phyloP scores from a whole-genome alignment of 2,888 invertebrate species.

The Erebia aethiops region DNA sequence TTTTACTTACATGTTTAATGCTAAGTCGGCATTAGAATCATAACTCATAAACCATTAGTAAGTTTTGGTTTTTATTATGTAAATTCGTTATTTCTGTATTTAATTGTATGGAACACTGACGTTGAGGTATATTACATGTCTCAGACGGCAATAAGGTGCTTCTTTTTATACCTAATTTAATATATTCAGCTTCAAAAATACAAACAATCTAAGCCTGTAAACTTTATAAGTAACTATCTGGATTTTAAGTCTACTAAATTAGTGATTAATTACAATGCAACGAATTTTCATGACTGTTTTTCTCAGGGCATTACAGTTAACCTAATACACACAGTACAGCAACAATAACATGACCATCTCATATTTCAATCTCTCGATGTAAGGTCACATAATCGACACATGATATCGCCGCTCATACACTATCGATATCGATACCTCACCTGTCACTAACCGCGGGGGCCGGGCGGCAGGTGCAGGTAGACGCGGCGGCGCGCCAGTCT shows the following conservation, averaged over 20 bases:
- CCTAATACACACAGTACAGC: conserved; percentile 2
- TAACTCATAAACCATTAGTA: too few relatives aligned
- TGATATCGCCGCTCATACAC: conserved; percentile 28
- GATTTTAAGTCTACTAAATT: neutral
- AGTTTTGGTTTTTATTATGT: too few relatives aligned
- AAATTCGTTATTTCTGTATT: too few relatives aligned
- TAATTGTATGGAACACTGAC: too few relatives aligned
- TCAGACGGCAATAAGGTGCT: too few relatives aligned
- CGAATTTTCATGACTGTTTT: neutral
- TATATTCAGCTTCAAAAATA: neutral
- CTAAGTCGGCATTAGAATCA: too few relatives aligned
- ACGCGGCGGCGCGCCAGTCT: conserved; percentile 79
- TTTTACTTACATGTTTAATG: too few relatives aligned
- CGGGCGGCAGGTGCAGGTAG: conserved; percentile 73
- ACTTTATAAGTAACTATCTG: neutral
- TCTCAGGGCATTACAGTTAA: neutral
- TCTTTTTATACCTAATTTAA: neutral
- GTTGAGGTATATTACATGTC: too few relatives aligned
- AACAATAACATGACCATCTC: conserved; percentile 20
- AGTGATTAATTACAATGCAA: neutral
- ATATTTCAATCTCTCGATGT: conserved; percentile 24
- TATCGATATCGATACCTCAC: conserved; percentile 75
- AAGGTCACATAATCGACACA: conserved; percentile 34
- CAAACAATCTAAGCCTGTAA: neutral
- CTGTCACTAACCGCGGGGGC: conserved; percentile 68